Evolutionary conservation across 2,888 invertebrate genomes (phyloP).

Genomic region (Tetranychus piercei): DNA sequence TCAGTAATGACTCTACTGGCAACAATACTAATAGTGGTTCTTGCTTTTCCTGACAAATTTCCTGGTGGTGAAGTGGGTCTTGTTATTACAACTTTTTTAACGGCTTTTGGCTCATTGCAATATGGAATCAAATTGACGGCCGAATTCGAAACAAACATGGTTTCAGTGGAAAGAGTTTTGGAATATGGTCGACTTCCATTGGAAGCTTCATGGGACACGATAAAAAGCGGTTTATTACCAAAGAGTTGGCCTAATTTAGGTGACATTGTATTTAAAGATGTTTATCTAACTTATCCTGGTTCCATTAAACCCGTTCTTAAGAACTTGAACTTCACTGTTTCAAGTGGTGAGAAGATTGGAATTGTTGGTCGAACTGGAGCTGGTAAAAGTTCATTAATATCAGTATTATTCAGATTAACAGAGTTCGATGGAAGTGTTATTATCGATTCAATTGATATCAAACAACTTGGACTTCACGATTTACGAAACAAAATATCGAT

Average conservation of each 20-base stretch:
- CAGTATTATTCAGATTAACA: constrained; percentile 36
- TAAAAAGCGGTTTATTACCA: background rate
- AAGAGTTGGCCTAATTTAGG: constrained; percentile 42
- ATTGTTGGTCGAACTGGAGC: constrained; percentile 68
- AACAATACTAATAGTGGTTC: background rate
- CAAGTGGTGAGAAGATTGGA: constrained; percentile 41
- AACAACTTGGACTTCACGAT: constrained; percentile 41
- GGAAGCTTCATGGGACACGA: constrained; percentile 46
- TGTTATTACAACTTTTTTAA: background rate
- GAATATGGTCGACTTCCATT: constrained; percentile 55
- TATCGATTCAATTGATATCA: constrained; percentile 35
- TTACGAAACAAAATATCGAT: constrained; percentile 64
- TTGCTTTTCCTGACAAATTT: background rate
- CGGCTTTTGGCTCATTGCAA: constrained; percentile 30
- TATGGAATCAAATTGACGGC: constrained; percentile 38
- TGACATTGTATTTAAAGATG: constrained; percentile 54
- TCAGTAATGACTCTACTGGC: background rate
- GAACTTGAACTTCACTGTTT: constrained; percentile 33
- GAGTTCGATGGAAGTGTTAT: constrained; percentile 33
- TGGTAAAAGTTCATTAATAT: constrained; percentile 38
- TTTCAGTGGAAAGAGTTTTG: constrained; percentile 56
- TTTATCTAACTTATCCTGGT: constrained; percentile 50
- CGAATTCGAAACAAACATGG: constrained; percentile 35
- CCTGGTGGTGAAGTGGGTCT: background rate
- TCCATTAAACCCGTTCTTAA: constrained; percentile 51